Conservation (phyloP, 2,797 vertebrate species). For the Cuniculus paca region DNA sequence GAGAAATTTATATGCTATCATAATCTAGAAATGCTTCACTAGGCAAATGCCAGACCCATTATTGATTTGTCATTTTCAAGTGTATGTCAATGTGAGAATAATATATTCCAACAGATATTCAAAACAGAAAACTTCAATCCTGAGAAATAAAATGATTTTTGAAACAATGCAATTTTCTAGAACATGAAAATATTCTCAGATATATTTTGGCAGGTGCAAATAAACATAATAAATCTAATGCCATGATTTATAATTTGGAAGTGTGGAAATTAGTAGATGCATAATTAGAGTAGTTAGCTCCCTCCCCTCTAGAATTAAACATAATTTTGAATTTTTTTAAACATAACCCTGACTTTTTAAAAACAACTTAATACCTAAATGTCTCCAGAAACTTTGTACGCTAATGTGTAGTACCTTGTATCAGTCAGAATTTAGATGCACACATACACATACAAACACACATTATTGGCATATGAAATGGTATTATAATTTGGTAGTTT, state of each 20-base stretch:
- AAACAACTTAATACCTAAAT: background rate
- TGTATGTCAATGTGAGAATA: background rate
- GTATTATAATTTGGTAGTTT: background rate
- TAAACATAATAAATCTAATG: background rate
- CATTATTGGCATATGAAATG: background rate
- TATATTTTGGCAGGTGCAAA: background rate
- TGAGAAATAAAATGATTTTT: background rate
- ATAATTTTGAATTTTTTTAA: background rate
- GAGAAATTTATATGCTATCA: background rate
- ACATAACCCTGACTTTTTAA: background rate
- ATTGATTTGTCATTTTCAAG: background rate
- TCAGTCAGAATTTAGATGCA: background rate
- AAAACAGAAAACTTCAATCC: background rate
- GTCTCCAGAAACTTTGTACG: background rate
- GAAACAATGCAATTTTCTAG: background rate
- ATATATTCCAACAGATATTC: background rate
- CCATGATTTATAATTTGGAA: background rate
- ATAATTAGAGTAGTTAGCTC: background rate
- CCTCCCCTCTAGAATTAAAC: background rate
- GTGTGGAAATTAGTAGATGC: background rate
- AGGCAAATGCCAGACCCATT: background rate
- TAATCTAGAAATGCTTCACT: background rate
- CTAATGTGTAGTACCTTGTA: background rate
- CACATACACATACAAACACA: background rate
- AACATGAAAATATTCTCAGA: background rate